These are phyloP conservation scores for Phoxinus phoxinus DNA, from an alignment of 2,113 vertebrate species.

Conservation along the genomic window DNA sequence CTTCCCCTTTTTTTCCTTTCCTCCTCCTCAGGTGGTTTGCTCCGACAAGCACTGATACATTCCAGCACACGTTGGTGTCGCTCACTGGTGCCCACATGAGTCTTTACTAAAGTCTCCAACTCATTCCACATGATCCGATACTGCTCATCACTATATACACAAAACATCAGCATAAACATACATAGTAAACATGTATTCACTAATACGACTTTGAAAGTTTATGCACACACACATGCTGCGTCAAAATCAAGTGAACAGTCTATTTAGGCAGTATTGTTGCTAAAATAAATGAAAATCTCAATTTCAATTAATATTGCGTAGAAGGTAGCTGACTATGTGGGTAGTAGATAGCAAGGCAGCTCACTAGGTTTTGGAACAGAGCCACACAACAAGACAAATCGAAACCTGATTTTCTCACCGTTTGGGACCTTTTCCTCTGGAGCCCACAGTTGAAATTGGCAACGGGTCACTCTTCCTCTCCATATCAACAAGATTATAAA, in stretches of 20 bases:
- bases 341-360: neutral
- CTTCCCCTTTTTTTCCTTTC: conserved; percentile 94
- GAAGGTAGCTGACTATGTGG: neutral
- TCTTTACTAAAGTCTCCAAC: conserved; percentile 93
- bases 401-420: conserved; percentile 73
- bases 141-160: conserved; percentile 86
- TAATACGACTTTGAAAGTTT: too few species aligned
- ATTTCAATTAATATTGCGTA: neutral
- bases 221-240: too few species aligned
- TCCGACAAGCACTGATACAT: conserved; percentile 92
- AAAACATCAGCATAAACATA: neutral
- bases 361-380: neutral
- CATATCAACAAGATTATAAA: conserved; percentile 98
- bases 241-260: too few species aligned
- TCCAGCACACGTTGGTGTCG: conserved; percentile 93
- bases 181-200: neutral
- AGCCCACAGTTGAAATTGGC: conserved; percentile 97
- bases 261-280: too few species aligned
- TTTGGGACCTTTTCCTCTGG: conserved; percentile 97
- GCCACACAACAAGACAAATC: neutral
- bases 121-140: conserved; percentile 99
- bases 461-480: conserved; percentile 97
- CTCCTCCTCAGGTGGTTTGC: conserved; percentile 96
- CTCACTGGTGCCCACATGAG: conserved; percentile 88
- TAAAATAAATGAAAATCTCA: too few species aligned